phyloP scores from a whole-genome alignment of 2,113 vertebrate genomes.

The Pontoporia blainvillei region DNA sequence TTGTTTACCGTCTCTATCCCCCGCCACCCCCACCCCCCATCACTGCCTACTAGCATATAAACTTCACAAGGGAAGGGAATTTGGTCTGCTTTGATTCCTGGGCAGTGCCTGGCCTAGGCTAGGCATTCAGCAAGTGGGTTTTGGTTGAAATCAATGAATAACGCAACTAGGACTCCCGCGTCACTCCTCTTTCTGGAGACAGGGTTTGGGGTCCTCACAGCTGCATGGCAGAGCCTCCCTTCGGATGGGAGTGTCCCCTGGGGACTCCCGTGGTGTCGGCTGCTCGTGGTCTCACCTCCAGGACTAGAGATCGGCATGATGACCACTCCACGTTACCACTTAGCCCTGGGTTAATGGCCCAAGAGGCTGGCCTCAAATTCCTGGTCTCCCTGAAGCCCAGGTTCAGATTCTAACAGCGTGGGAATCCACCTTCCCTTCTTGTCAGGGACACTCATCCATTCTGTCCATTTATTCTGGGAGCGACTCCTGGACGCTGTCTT shows the following conservation, averaged over 20 bases:
- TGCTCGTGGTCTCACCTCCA: not conserved
- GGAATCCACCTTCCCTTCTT: not conserved
- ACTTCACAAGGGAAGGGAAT: not conserved
- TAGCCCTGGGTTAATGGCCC: not conserved
- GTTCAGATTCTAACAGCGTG: not conserved
- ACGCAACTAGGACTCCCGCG: fast-evolving
- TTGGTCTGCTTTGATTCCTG: not conserved
- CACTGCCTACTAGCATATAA: not conserved
- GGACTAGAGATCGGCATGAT: fast-evolving
- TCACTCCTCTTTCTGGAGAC: not conserved
- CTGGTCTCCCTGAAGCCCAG: not conserved
- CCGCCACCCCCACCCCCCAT: too few species aligned
- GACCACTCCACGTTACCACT: fast-evolving
- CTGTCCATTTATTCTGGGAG: not conserved
- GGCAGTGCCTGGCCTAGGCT: not conserved
- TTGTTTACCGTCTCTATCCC: not conserved
- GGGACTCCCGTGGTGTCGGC: not conserved
- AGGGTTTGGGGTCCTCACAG: not conserved
- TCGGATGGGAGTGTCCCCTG: too few species aligned
- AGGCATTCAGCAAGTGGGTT: not conserved
- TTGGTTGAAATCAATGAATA: not conserved
- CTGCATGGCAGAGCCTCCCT: not conserved
- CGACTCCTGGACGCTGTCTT: not conserved
- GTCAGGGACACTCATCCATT: fast-evolving
- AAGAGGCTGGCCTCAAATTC: not conserved